Percentiles rank a stretch among this genome's conserved stretches.
phyloP scores from a whole-genome alignment of 2,888 invertebrate species.

The Ganaspis brasiliensis region DNA sequence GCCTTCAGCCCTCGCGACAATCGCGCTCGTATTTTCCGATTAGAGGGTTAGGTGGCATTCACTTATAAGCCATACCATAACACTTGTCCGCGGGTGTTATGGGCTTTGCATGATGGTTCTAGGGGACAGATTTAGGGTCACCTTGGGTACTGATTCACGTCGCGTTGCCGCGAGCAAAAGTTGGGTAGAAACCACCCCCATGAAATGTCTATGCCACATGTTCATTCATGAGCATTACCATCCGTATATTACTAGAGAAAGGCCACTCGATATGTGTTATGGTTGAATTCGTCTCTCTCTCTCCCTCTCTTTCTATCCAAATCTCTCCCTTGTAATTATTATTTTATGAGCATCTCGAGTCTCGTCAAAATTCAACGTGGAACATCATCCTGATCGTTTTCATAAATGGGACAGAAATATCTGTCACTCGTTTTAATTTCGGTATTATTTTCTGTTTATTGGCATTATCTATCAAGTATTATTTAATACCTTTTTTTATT shows the following conservation, averaged over 20 bases:
- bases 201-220: slow-evolving; percentile 72
- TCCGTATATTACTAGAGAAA: slow-evolving; percentile 9
- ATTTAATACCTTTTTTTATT: neutral
- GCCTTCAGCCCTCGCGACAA: slow-evolving; percentile 73
- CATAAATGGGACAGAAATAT: slow-evolving; percentile 24
- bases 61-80: slow-evolving; percentile 80
- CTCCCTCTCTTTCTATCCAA: slow-evolving; percentile 47
- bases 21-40: slow-evolving; percentile 80
- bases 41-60: slow-evolving; percentile 80
- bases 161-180: slow-evolving; percentile 64
- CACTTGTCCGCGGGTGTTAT: slow-evolving; percentile 80
- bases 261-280: slow-evolving; percentile 26
- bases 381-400: slow-evolving; percentile 32
- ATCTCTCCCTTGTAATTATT: slow-evolving; percentile 74
- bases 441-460: neutral
- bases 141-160: slow-evolving; percentile 80
- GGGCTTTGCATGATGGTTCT: slow-evolving; percentile 70
- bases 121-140: slow-evolving; percentile 79
- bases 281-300: neutral
- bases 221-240: slow-evolving; percentile 68
- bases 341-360: slow-evolving; percentile 73
- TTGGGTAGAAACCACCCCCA: slow-evolving; percentile 57
- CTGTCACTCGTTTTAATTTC: slow-evolving; percentile 18
- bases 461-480: no score
- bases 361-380: slow-evolving; percentile 66